These are phyloP conservation scores for Liposcelis brunnea DNA, from an alignment of 2,888 invertebrate species.

Conservation along the genomic window DNA sequence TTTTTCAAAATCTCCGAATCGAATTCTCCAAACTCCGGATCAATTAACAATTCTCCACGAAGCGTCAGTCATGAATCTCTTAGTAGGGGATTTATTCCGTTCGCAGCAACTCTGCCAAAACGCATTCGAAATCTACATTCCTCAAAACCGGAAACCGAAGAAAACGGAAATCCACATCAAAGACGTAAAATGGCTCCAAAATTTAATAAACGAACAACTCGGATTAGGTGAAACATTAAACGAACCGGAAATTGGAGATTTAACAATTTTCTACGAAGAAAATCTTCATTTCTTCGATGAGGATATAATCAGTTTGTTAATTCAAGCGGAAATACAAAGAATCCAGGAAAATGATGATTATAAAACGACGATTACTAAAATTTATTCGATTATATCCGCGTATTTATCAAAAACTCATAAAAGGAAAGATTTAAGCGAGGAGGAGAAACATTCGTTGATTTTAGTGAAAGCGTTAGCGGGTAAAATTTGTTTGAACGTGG, in stretches of 20 bases:
- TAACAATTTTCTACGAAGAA: constrained; percentile 1
- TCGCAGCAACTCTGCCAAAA: background rate
- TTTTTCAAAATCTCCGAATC: background rate
- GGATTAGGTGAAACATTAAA: background rate
- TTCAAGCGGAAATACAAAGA: background rate
- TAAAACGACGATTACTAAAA: background rate
- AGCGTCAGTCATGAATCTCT: background rate
- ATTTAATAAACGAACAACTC: background rate
- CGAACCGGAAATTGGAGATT: background rate
- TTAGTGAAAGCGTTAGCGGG: background rate
- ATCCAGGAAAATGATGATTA: background rate
- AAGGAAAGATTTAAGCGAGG: background rate
- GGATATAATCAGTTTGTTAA: background rate
- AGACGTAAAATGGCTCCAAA: constrained; percentile 6
- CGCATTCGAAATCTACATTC: background rate
- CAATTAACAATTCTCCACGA: background rate
- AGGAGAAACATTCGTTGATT: no score
- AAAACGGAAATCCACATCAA: background rate
- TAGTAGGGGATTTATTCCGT: background rate
- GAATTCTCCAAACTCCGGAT: background rate
- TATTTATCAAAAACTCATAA: background rate
- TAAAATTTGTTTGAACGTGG: constrained; percentile 1
- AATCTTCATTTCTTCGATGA: constrained; percentile 3
- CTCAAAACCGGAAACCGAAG: background rate
- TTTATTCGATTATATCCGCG: background rate